phyloP scores from a whole-genome alignment of 2,888 invertebrate genomes.

The Troilus luridus region DNA sequence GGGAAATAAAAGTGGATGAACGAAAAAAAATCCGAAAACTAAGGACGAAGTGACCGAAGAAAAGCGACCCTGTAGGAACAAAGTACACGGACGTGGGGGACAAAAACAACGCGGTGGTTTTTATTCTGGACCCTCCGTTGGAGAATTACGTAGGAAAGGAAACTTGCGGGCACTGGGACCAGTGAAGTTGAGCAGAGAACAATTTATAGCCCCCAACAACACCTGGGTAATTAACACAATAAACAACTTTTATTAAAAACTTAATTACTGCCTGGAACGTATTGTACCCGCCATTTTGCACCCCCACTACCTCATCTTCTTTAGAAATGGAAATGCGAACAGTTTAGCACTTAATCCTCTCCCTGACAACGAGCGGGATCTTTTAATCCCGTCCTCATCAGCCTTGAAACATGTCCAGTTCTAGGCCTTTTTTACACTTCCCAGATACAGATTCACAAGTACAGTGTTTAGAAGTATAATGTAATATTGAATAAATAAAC shows the following conservation, averaged over 20 bases:
- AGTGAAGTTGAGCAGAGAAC: slow-evolving; percentile 19
- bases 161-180: slow-evolving; percentile 18
- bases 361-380: background rate
- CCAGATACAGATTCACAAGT: too few species aligned
- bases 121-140: background rate
- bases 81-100: slow-evolving; percentile 28
- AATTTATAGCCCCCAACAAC: slow-evolving; percentile 31
- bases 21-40: background rate
- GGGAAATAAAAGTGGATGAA: background rate
- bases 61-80: slow-evolving; percentile 21
- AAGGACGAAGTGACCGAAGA: background rate
- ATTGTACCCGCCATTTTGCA: background rate
- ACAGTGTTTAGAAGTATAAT: too few species aligned
- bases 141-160: slow-evolving; percentile 41
- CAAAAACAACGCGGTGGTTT: slow-evolving; percentile 33
- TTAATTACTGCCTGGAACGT: slow-evolving; percentile 28
- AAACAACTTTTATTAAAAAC: slow-evolving; percentile 50
- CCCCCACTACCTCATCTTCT: background rate
- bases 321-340: slow-evolving; percentile 32
- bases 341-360: slow-evolving; percentile 14
- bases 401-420: background rate
- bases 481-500: too few species aligned
- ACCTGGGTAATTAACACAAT: slow-evolving; percentile 41
- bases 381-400: background rate
- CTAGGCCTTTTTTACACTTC: too few species aligned